These are phyloP conservation scores for Pseudorectes ferrugineus DNA, from an alignment of 2,113 vertebrate genomes.

Conservation along the genomic window DNA sequence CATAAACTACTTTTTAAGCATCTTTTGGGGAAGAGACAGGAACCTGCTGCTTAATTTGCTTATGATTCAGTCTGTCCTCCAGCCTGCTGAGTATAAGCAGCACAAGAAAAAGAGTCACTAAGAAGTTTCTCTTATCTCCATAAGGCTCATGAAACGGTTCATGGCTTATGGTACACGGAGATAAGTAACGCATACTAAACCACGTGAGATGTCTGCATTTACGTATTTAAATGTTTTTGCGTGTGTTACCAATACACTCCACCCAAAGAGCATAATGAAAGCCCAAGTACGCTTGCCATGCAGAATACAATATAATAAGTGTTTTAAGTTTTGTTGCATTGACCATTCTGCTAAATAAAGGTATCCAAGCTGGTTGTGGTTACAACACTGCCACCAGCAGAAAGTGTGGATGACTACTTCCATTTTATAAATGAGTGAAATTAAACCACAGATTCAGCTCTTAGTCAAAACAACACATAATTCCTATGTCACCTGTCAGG, in stretches of 20 bases:
- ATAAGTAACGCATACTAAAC: background rate
- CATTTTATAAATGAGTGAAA: background rate
- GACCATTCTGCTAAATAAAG: background rate
- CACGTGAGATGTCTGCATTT: background rate
- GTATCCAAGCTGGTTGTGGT: background rate
- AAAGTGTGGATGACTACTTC: background rate
- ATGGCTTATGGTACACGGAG: background rate
- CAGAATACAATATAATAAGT: background rate
- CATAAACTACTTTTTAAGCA: background rate
- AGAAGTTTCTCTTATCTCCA: background rate
- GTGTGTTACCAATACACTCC: background rate
- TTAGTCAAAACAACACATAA: background rate
- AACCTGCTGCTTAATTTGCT: background rate
- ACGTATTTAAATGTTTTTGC: background rate
- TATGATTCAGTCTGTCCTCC: background rate
- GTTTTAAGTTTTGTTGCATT: background rate
- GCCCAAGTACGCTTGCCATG: fast-evolving
- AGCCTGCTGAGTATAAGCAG: background rate
- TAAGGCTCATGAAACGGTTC: background rate
- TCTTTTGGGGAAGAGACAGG: fast-evolving
- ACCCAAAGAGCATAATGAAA: background rate
- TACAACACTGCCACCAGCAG: background rate
- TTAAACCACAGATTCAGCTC: background rate
- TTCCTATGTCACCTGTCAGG: background rate
- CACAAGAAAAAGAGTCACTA: background rate